phyloP scores from a whole-genome alignment of 64 coral and sea anemone species.

The Orbicella faveolata region DNA sequence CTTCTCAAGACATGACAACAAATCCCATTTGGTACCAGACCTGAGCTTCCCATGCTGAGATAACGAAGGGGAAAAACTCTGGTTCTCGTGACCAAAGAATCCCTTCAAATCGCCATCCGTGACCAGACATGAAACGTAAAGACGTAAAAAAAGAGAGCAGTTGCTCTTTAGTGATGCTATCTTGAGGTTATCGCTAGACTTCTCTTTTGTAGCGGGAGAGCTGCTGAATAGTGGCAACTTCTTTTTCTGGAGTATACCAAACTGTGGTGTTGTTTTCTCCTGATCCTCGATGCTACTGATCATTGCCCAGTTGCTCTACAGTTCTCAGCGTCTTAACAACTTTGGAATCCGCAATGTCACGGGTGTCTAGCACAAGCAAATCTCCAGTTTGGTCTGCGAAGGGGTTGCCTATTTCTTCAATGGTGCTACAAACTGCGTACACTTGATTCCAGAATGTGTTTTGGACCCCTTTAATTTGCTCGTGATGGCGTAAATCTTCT shows the following conservation, averaged over 20 bases:
- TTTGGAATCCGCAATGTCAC: background rate
- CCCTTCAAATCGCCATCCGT: too few species aligned
- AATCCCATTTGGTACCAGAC: slow-evolving; percentile 50
- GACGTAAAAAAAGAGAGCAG: slow-evolving; percentile 46
- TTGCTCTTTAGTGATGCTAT: slow-evolving; percentile 22
- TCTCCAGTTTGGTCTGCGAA: slow-evolving; percentile 28
- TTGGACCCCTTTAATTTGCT: slow-evolving; percentile 5
- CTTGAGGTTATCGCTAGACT: slow-evolving; percentile 19
- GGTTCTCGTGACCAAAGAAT: slow-evolving; percentile 27
- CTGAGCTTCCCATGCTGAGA: background rate
- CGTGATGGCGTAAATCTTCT: slow-evolving; percentile 12
- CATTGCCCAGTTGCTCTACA: background rate
- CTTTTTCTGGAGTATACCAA: too few species aligned
- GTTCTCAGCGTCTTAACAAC: slow-evolving; percentile 9
- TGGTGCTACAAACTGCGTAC: background rate
- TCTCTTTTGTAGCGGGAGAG: background rate
- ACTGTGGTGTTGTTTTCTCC: too few species aligned
- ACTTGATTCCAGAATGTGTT: slow-evolving; percentile 32
- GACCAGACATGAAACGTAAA: slow-evolving; percentile 29
- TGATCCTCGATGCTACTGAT: too few species aligned
- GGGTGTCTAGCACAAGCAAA: slow-evolving; percentile 29
- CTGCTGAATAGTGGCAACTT: background rate
- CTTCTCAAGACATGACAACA: slow-evolving; percentile 38
- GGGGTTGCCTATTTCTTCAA: slow-evolving; percentile 57
- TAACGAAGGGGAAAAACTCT: slow-evolving; percentile 42